Evolutionary conservation across 2,113 vertebrate species (phyloP), one percentile per base, ranked within the genome.

Genomic region (Erinaceus europaeus): DNA sequence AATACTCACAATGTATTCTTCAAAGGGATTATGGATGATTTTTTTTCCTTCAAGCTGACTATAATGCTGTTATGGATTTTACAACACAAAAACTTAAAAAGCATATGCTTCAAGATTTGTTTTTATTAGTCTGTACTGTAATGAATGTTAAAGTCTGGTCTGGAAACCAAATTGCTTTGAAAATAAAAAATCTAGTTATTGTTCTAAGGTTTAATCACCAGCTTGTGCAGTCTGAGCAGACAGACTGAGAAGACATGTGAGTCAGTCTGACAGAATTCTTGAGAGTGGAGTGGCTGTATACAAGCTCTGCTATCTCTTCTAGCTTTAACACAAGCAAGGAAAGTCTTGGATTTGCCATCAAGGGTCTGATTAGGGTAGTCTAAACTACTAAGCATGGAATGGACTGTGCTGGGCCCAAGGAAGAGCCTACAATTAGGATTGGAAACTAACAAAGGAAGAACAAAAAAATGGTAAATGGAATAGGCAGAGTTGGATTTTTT

Each of bases 121-220:
- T 91, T 94, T 95, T 88, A 94, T 95, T 89, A 89, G 61, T 71
- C 74, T 82, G 91, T 59, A 89, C 88, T 90, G 44, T 91, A 88
- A 94, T 83, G 75, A 72, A 93, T 76, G 78, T 67, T 72, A 65
- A 93, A 79, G 71, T 91, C 85, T 92, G 91, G 67, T 79, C 85
- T 92, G 72, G 62, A 93, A 95, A 91, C 44, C 17, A 89, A 93
- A 87, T 92, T 79, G 78, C 88, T 94, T 91, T 82, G 74, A 86
- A 94, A 95, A 91, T 91, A 82, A 89, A 93, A 53, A 76, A 69
- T 78, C 80, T 90, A 89, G 90, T 82, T 89, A 90, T 92, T 92
- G 84, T 79, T 93, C 82, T 94, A 71, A 92, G 82, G 80, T 93
- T 90, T 95, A 93, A 95, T 89, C 85, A 92, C 91, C 88, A 94